Evolutionary conservation across 2,888 invertebrate genomes (phyloP).

Genomic region (Ophonus ardosiacus): DNA sequence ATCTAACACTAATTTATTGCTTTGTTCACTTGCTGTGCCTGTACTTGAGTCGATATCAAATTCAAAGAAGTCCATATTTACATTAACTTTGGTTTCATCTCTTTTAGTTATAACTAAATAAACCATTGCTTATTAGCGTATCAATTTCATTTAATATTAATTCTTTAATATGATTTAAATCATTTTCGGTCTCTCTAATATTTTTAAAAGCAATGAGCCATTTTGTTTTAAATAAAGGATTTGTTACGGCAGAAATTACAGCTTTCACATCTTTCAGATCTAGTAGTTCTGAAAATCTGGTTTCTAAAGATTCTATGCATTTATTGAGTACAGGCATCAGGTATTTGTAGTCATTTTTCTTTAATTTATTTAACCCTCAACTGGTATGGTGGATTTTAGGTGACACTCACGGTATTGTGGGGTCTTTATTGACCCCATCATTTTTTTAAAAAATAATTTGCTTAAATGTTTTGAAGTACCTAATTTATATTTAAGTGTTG

Average conservation of each 20-base stretch:
- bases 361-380: constrained; percentile 14
- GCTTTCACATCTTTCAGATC: neutral
- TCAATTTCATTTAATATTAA: neutral
- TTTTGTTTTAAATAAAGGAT: neutral
- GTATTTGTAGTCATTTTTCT: constrained; percentile 6
- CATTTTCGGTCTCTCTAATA: neutral
- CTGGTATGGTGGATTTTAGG: too few relatives aligned
- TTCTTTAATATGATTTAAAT: neutral
- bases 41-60: neutral
- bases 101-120: neutral
- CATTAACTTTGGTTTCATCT: neutral
- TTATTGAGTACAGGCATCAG: neutral
- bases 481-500: too few relatives aligned
- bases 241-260: neutral
- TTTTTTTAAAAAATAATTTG: too few relatives aligned
- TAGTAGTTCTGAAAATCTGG: neutral
- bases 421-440: too few relatives aligned
- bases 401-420: too few relatives aligned
- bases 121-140: neutral
- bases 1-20: too few relatives aligned
- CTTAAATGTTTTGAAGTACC: too few relatives aligned
- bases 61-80: neutral
- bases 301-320: neutral
- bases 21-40: neutral
- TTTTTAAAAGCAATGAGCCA: neutral